Evolutionary conservation across 2,113 vertebrate species (phyloP), one percentile per base, ranked within the genome.

Genomic region (Cyanoderma ruficeps): DNA sequence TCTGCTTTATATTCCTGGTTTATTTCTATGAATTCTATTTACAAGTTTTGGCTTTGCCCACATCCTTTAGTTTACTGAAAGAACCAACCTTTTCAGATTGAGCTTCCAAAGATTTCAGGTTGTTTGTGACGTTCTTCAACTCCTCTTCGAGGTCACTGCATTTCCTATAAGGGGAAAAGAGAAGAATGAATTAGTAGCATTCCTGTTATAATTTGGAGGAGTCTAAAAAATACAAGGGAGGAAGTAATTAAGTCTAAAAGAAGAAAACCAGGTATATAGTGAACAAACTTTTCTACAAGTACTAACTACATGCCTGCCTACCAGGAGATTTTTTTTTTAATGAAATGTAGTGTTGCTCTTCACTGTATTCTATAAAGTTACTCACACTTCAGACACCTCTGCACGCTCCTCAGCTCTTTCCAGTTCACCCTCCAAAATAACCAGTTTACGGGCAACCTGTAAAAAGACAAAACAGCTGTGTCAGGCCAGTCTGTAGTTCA

Each of bases 71-170:
- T 49, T 83, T 41, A 30, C 12, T 6, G 50, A 23, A 82, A 37
- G 59, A 71, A 96, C 98, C 78, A 23, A 98, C 99, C 98, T 99
- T 99, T 63, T 99, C 99, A 41, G 99, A 99, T 24, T 99, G 99
- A 84, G 99, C 99, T 97, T 99, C 99, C n/a, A 99, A 98, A 2
- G 99, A 99, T 85, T 99, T 99, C 57, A 99, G 98, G 91, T 99
- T 99, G 98, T 99, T 99, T n/a, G 99, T 99, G 96, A 99, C 99
- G 1, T 99, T 99, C 97, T 99, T 99, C 68, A 99, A 96, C 82
- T 99, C 99, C 87, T 99, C 99, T 68, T 99, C 99, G 74, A 99
- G 97, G 95, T 99, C 99, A 7, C 98, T 97, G 25, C 99, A 99
- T 96, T 99, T 99, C 69, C 99, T 99, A 70, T 2, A 21, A 44